phyloP scores from a whole-genome alignment of 2,797 vertebrate species.

The Calcarius lapponicus region DNA sequence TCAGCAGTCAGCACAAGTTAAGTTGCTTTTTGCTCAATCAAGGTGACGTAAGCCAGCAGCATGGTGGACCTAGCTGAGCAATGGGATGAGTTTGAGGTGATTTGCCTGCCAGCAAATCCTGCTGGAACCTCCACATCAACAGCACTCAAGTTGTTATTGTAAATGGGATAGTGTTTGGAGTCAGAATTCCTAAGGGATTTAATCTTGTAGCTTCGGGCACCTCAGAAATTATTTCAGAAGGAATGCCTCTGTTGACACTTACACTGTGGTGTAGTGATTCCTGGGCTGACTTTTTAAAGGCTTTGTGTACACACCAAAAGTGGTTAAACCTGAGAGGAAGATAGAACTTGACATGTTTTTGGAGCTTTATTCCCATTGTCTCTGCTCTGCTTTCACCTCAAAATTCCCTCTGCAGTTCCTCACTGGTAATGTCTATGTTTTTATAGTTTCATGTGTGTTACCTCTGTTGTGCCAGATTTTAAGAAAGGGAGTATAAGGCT shows the following conservation, averaged over 20 bases:
- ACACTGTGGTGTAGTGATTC: background rate
- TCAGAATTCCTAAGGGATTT: background rate
- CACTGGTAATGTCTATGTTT: background rate
- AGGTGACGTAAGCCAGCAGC: background rate
- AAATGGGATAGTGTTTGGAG: background rate
- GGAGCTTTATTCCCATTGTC: background rate
- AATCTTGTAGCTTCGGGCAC: background rate
- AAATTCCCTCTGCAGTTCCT: background rate
- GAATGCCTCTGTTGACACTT: background rate
- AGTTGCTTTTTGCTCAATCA: background rate
- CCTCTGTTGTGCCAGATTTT: background rate
- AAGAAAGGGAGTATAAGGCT: background rate
- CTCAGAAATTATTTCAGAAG: background rate
- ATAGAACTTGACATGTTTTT: background rate
- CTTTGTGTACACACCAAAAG: background rate
- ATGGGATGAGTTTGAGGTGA: background rate
- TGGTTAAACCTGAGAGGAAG: background rate
- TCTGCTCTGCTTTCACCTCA: background rate
- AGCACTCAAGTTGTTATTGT: background rate
- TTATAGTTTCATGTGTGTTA: background rate
- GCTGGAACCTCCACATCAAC: background rate
- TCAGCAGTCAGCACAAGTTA: background rate
- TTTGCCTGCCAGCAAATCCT: slow-evolving; percentile 1
- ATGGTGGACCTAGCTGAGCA: fast-evolving
- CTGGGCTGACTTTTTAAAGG: background rate